phyloP scores from a whole-genome alignment of 2,113 vertebrate species.

The Lampris incognitus region DNA sequence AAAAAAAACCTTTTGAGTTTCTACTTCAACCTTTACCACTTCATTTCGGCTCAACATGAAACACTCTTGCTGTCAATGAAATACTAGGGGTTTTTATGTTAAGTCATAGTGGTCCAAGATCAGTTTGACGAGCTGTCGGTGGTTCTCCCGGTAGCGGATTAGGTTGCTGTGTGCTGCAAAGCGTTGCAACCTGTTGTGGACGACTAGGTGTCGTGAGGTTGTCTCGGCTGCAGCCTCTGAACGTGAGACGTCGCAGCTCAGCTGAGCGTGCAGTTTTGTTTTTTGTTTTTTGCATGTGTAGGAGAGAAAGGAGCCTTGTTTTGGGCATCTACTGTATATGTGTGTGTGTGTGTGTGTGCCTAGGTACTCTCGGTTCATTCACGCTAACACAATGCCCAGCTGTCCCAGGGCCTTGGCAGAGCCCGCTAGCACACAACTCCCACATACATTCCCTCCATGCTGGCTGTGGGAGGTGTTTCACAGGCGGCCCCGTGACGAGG shows the following conservation, averaged over 20 bases:
- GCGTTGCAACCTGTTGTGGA: neutral
- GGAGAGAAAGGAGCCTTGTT: conserved; percentile 33
- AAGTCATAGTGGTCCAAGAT: too few relatives aligned
- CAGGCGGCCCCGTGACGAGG: conserved; percentile 13
- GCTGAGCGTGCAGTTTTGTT: conserved; percentile 1
- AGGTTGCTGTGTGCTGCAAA: too few relatives aligned
- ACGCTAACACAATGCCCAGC: conserved; percentile 54
- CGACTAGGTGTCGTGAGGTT: neutral
- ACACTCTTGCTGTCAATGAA: too few relatives aligned
- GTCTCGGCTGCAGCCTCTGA: too few relatives aligned
- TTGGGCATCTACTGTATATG: neutral
- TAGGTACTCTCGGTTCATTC: neutral
- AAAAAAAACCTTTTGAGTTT: neutral
- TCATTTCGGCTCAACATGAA: too few relatives aligned
- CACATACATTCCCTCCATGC: conserved; percentile 68
- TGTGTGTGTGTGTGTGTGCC: conserved; percentile 3
- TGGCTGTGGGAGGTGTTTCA: conserved; percentile 51
- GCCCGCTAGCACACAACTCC: conserved; percentile 50
- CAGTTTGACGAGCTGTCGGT: too few relatives aligned
- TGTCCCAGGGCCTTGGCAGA: conserved; percentile 34
- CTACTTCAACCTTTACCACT: neutral
- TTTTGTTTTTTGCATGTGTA: too few relatives aligned
- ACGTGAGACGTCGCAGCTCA: neutral
- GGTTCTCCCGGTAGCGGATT: too few relatives aligned
- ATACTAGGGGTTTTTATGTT: too few relatives aligned